Base-by-base conservation (phyloP, 1,140 invertebrate genomes). In the Drosophila busckii region DNA sequence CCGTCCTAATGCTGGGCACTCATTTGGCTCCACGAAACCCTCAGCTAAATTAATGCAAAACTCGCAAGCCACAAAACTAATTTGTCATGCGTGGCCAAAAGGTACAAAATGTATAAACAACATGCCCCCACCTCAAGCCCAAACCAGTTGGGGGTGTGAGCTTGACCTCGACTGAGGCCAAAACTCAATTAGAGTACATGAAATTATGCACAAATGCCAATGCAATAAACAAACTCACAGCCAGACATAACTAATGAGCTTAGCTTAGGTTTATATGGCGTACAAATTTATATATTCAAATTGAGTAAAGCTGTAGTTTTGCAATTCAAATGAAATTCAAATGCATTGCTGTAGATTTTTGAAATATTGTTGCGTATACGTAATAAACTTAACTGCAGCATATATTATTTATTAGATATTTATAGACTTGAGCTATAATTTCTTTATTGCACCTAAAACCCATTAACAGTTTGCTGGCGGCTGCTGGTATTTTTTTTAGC, bases 101-200 rank as follows among this genome's bases (percentile, higher is more conserved):
- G 67, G 63, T 64, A 34, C 60, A 29, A 42, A 46, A 48, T 38
- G 53, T 38, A 46, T 46, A 48, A 15, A 13, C 20, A 22, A 7
- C 34, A 15, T 7, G 9, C 22, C 2, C 4, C 6, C 7, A 3
- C 19, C 19, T 22, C 8, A 8, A 5, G 10, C 35, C 53, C 29
- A 22, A 13, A 42, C 16, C 31, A 60, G 48, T 31, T 46, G 35
- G 55, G 44, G 29, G n/a, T n/a, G n/a, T n/a, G n/a, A n/a, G n/a
- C n/a, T 19, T 22, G 10, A 9, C 44, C 5, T 13, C 4, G 15
- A 17, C 15, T 28, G 69, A 54, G 58, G 37, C 49, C 62, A 54
- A n/a, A 80, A 82, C 68, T 80, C 69, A 80, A 82, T 80, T 80
- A 80, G 69, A 82, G 75, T 66, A 44, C 69, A 67, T 56, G 67